Evolutionary conservation across 2,113 vertebrate species (phyloP).

Genomic region (Ageneiosus marmoratus): DNA sequence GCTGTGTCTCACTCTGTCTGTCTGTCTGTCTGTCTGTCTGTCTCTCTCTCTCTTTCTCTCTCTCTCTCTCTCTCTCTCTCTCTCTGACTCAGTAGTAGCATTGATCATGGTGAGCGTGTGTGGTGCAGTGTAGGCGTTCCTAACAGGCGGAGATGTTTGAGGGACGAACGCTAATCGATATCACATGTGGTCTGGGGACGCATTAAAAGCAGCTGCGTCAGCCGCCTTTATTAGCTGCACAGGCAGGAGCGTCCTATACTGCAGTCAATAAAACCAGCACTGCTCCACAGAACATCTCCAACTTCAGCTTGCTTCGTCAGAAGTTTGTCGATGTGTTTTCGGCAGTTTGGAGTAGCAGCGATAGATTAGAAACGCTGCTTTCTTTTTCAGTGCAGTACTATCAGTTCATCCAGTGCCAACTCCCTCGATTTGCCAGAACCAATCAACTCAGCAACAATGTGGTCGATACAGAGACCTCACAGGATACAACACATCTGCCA

Average conservation of each 20-base stretch:
- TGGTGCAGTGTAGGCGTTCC: constrained; percentile 49
- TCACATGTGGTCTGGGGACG: constrained; percentile 48
- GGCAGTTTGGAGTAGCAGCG: constrained; percentile 5
- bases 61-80: not conserved
- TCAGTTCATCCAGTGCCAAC: constrained; percentile 6
- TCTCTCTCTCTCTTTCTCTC: not conserved
- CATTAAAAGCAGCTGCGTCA: constrained; percentile 51
- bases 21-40: not conserved
- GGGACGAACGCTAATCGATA: constrained; percentile 68
- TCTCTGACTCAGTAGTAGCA: constrained; percentile 35
- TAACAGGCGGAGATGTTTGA: constrained; percentile 52
- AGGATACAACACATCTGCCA: constrained; percentile 20
- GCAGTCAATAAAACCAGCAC: constrained; percentile 36
- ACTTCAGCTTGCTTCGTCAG: constrained; percentile 9
- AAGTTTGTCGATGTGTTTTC: constrained; percentile 30
- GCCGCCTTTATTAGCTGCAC: constrained; percentile 44
- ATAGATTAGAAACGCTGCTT: constrained; percentile 23
- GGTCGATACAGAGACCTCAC: not conserved
- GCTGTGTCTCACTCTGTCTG: not conserved
- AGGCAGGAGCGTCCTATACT: constrained; percentile 17
- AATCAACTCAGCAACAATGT: constrained; percentile 28
- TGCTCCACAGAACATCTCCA: constrained; percentile 11
- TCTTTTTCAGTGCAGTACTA: constrained; percentile 27
- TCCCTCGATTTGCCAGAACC: constrained; percentile 27
- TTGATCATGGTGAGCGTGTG: constrained; percentile 43